Conservation (phyloP, 2,888 invertebrate species). For the Kryphioiulus occultus region DNA sequence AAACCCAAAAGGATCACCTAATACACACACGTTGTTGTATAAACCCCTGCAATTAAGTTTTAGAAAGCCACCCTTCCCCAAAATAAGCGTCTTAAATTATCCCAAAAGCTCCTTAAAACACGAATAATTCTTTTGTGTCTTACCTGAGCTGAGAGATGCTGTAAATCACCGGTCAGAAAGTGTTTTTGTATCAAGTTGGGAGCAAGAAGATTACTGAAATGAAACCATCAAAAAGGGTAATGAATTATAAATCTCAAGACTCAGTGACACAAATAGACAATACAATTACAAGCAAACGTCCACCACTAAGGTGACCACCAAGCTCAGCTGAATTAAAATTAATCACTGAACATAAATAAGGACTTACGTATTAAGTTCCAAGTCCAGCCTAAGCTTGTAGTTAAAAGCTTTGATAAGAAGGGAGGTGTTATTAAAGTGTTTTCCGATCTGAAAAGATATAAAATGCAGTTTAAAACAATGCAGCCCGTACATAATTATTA, state of each 20-base stretch:
- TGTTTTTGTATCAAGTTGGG: conserved; percentile 92
- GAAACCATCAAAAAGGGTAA: not conserved
- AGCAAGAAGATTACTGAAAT: conserved; percentile 84
- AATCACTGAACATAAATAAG: not conserved
- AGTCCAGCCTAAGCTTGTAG: conserved; percentile 93
- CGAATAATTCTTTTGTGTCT: conserved; percentile 58
- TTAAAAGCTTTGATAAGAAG: conserved; percentile 96
- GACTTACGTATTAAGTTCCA: conserved; percentile 95
- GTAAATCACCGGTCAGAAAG: conserved; percentile 83
- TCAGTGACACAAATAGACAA: not conserved
- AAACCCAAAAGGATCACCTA: not conserved
- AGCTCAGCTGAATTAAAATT: too few relatives aligned
- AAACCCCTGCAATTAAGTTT: not conserved
- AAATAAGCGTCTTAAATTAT: not conserved
- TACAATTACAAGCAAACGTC: not conserved
- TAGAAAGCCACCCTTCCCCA: not conserved
- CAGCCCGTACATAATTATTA: too few relatives aligned
- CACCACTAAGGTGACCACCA: too few relatives aligned
- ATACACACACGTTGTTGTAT: not conserved
- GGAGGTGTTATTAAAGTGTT: conserved; percentile 93
- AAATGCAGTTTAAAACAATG: not conserved
- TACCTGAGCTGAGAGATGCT: conserved; percentile 82
- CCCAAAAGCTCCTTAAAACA: not conserved
- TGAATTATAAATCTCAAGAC: not conserved
- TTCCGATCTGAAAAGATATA: conserved; percentile 80